Evolutionary conservation across 2,113 vertebrate species (phyloP), one percentile per base, ranked within the genome.

Genomic region (Paraplagusia blochii): DNA sequence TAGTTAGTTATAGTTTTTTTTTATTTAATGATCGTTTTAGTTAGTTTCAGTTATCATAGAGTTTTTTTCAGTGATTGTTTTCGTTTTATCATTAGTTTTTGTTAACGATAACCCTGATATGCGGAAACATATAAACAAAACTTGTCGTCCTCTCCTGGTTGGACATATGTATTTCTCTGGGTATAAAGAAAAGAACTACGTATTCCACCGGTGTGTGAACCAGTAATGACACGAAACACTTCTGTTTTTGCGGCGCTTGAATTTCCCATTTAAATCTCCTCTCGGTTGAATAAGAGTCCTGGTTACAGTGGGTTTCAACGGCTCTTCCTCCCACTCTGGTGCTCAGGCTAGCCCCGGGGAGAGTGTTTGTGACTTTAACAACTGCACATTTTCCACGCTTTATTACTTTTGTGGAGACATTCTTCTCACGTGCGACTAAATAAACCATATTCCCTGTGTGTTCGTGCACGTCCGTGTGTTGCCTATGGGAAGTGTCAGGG

Each of bases 381-480:
- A 61, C 56, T 19, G 13, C 55, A 49, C 45, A 58, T 49, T 79
- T 65, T 69, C 42, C 49, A 53, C 3, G 38, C 40, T 16, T 71
- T 71, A 62, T 66, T 73, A 55, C 61, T 69, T 63, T 56, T 58
- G 40, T 39, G 60, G 17, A 66, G 53, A 79, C 74, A 85, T 81
- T 85, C 78, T 29, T 47, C 63, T 71, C 80, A 63, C 69, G 56
- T 61, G 63, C 65, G 36, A 53, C 53, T 58, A 61, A 67, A 58
- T 61, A 65, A 68, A 82, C 61, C 65, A 17, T 57, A 29, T 36
- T 60, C n/a, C 11, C 34, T 39, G 50, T 51, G 33, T 17, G 15
- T 39, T n/a, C 1, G 58, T 49, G 39, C 62, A 66, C 51, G 65
- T 79, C 50, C 58, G 22, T 29, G 22, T 29, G 22, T 4, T 29